Evolutionary conservation across 2,888 invertebrate genomes (phyloP).

Genomic region (Amblyjoppa proteus): DNA sequence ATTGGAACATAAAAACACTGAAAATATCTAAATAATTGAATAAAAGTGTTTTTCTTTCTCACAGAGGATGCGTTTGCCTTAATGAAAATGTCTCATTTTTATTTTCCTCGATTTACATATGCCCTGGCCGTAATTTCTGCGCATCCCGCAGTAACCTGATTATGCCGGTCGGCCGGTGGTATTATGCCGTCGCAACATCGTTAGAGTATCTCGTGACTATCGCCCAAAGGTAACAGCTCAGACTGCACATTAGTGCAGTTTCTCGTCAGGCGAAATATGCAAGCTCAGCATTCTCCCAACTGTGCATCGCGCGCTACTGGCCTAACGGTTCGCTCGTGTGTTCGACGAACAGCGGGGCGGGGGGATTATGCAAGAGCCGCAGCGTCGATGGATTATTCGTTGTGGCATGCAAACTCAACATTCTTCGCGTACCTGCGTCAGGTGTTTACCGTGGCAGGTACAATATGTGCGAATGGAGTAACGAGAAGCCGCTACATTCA

Average conservation of each 20-base stretch:
- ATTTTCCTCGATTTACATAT: too few species aligned
- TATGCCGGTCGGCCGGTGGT: neutral
- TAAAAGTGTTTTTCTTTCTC: too few species aligned
- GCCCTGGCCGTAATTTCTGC: neutral
- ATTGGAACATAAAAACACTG: too few species aligned
- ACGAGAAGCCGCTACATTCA: neutral
- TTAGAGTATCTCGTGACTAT: slow-evolving; percentile 2
- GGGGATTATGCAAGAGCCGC: slow-evolving; percentile 50
- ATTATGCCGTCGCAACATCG: neutral
- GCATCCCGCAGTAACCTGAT: neutral
- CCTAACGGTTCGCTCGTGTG: neutral
- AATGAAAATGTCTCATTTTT: too few species aligned
- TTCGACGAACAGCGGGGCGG: neutral
- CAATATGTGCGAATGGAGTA: slow-evolving; percentile 7
- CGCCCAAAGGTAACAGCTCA: slow-evolving; percentile 1
- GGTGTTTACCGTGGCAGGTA: slow-evolving; percentile 1
- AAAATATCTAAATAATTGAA: too few species aligned
- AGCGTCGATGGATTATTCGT: slow-evolving; percentile 37
- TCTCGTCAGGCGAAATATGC: neutral
- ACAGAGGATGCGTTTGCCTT: too few species aligned
- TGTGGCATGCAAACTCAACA: slow-evolving; percentile 50
- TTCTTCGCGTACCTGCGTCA: slow-evolving; percentile 30
- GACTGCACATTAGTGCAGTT: neutral
- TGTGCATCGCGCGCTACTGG: neutral
- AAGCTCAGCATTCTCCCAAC: slow-evolving; percentile 1